phyloP scores from a whole-genome alignment of 2,888 invertebrate genomes.

The Eupsilia transversa region DNA sequence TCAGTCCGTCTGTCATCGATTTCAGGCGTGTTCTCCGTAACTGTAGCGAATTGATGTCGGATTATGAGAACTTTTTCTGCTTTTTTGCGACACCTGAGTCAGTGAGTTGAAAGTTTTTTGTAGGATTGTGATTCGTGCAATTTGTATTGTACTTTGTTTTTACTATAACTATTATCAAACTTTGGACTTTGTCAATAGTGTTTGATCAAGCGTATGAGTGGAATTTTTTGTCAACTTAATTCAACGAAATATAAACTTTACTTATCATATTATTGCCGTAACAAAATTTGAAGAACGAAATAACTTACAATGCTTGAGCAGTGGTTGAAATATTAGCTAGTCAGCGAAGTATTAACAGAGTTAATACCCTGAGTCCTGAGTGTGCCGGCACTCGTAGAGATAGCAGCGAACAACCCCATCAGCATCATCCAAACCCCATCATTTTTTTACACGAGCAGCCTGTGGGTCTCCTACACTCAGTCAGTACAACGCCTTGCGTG shows the following conservation, averaged over 20 bases:
- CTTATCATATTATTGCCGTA: neutral
- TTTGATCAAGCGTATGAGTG: constrained; percentile 13
- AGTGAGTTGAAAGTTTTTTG: constrained; percentile 22
- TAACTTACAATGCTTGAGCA: neutral
- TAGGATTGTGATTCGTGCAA: constrained; percentile 8
- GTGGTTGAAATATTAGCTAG: neutral
- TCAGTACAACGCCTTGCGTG: no score
- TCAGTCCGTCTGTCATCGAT: constrained; percentile 65
- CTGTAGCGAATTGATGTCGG: constrained; percentile 41
- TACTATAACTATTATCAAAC: constrained; percentile 2
- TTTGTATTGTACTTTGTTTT: constrained; percentile 32
- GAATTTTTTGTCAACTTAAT: neutral
- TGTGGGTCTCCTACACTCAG: no score
- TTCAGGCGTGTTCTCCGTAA: constrained; percentile 54
- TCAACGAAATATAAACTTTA: neutral
- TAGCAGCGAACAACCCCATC: no score
- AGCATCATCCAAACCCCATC: no score
- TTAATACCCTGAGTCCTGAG: no score
- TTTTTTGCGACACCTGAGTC: constrained; percentile 20
- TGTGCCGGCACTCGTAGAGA: no score
- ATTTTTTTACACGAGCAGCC: no score
- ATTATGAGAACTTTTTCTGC: constrained; percentile 44
- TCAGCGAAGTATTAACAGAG: neutral
- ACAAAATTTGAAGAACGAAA: neutral
- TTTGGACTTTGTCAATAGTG: neutral